These are phyloP conservation scores for Pelvicachromis taeniatus DNA, from an alignment of 2,113 vertebrate genomes.

Conservation along the genomic window DNA sequence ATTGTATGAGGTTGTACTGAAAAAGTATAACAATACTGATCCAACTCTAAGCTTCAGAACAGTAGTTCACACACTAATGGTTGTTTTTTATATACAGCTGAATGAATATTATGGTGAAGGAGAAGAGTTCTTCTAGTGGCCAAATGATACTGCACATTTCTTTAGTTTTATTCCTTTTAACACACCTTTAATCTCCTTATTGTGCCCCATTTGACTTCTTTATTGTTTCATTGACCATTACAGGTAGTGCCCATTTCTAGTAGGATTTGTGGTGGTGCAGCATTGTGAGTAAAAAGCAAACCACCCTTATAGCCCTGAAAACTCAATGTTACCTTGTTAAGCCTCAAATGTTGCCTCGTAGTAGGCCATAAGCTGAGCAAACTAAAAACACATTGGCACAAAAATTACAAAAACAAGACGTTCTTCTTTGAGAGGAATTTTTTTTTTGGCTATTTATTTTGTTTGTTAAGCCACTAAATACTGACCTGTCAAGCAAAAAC, in stretches of 20 bases:
- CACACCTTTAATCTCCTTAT: background rate
- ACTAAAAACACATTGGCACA: background rate
- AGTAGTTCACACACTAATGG: background rate
- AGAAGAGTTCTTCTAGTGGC: background rate
- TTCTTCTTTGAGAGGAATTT: no score
- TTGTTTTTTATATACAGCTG: background rate
- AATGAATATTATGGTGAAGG: background rate
- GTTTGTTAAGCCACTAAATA: background rate
- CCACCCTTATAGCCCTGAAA: background rate
- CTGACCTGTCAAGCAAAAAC: background rate
- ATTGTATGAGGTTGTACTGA: background rate
- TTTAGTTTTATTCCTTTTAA: background rate
- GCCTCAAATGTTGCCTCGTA: background rate
- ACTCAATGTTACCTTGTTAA: background rate
- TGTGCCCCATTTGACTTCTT: background rate
- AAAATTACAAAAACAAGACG: background rate
- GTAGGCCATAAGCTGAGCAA: background rate
- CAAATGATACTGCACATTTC: background rate
- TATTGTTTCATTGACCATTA: background rate
- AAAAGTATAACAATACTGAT: background rate
- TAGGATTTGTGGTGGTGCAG: background rate
- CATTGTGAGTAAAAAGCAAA: rapidly evolving
- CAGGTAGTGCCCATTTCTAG: background rate
- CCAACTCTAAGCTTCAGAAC: background rate
- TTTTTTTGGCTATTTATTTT: background rate